These are phyloP conservation scores for Habrosyne pyritoides DNA, from an alignment of 2,888 invertebrate genomes.

Conservation along the genomic window DNA sequence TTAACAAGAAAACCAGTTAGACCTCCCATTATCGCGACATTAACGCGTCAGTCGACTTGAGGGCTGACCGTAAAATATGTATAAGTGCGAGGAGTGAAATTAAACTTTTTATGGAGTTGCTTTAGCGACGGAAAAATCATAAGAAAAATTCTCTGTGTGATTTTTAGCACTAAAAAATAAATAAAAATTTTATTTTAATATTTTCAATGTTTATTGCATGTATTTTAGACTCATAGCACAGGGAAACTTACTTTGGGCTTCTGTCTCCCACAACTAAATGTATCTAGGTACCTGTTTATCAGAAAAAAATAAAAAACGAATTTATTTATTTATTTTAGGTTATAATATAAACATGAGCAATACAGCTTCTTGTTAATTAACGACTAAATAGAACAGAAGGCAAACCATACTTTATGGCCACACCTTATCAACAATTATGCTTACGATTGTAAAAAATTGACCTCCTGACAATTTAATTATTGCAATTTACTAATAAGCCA, in stretches of 20 bases:
- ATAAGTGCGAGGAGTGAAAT: background rate
- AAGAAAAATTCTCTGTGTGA: no score
- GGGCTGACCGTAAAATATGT: background rate
- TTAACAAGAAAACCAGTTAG: conserved; percentile 27
- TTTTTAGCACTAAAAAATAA: no score
- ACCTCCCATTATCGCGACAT: conserved; percentile 12
- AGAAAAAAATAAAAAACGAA: no score
- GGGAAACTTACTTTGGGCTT: no score
- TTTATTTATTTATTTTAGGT: no score
- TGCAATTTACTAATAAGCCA: conserved; percentile 1
- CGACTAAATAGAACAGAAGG: background rate
- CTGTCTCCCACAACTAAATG: no score
- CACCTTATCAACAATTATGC: background rate
- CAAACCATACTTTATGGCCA: background rate
- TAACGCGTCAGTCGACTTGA: conserved; percentile 12
- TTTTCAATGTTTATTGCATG: no score
- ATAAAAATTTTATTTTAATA: no score
- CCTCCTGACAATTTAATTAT: conserved; percentile 37
- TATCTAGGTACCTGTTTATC: no score
- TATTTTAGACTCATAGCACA: no score
- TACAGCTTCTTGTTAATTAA: no score
- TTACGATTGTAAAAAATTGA: conserved; percentile 19
- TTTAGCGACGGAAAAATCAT: background rate
- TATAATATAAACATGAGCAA: no score
- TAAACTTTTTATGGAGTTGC: background rate